Base-by-base conservation (phyloP, 2,797 vertebrate genomes). In the Schizothorax lantsangensis region DNA sequence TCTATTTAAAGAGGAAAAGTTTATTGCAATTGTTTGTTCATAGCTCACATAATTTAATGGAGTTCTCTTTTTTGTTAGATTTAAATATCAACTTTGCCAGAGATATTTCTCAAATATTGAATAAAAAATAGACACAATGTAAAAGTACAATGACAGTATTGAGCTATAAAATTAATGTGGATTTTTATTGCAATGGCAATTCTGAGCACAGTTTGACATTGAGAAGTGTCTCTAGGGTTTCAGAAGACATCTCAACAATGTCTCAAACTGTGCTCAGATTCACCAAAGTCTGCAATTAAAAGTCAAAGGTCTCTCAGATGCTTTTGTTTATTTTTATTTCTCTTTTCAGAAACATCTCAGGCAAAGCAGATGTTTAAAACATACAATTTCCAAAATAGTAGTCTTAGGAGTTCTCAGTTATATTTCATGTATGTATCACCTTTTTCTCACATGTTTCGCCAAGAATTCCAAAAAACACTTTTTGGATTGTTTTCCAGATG, bases 181-280 rank as follows among this genome's bases (percentile, higher is more conserved):
- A 45, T 59, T 38, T 15, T n/a, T 26, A 26, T 43, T 72, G 38
- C 21, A 30, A 30, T 14, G n/a, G n/a, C 59, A 64, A 26, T 64
- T 14, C 59, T 64, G n/a, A 14, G 30, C 14, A 36, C 64, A 68
- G 30, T 33, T 66, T 66, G 64, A 66, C 64, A 7, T 33, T 73
- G 69, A 45, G 0, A 14, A 43, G 5, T n/a, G 2, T 72, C 38
- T 72, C 21, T 71, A 43, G 38, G 11, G 69, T 72, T 72, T 72
- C 38, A 43, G 9, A 72, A 45, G 23, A 6, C n/a, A 73, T 66
- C 64, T 66, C n/a, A 73, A 47, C 43, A 47, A 47, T 26, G 45
- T 74, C 72, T 74, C n/a, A 49, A 74, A 74, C n/a, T 19, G n/a
- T 33, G 43, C 73, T 52, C 72, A 47, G 14, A 47, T 74, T 74